These are phyloP conservation scores for Maniola jurtina DNA, from an alignment of 1,140 invertebrate genomes.

Conservation along the genomic window DNA sequence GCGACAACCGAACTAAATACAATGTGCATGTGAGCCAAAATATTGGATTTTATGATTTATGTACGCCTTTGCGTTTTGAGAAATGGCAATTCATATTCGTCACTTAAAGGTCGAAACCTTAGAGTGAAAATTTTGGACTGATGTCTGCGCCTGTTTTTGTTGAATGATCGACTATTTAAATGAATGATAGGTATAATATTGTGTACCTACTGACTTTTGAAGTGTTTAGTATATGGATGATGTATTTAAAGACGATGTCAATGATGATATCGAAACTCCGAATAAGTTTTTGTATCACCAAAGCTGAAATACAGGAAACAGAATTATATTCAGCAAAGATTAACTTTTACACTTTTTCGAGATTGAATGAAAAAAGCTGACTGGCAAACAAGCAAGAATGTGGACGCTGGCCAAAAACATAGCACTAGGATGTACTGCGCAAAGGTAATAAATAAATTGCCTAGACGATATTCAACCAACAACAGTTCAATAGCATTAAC, in stretches of 20 bases:
- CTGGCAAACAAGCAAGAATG: slow-evolving; percentile 21
- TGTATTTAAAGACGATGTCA: too few species aligned
- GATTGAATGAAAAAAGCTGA: slow-evolving; percentile 10
- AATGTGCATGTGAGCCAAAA: slow-evolving; percentile 43
- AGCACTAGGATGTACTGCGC: slow-evolving; percentile 7
- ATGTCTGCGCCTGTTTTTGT: background rate
- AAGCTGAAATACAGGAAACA: background rate
- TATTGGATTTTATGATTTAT: slow-evolving; percentile 28
- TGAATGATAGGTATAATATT: too few species aligned
- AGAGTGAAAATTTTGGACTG: background rate
- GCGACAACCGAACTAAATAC: slow-evolving; percentile 48
- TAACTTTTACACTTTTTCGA: background rate
- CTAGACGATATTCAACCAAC: slow-evolving; percentile 19
- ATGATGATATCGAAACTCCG: too few species aligned
- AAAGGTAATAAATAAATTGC: slow-evolving; percentile 23
- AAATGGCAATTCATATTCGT: background rate
- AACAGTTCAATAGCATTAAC: slow-evolving; percentile 33
- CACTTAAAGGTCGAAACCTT: background rate
- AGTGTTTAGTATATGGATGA: too few species aligned
- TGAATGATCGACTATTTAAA: background rate
- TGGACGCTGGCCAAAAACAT: slow-evolving; percentile 18
- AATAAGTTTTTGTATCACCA: too few species aligned
- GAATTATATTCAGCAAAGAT: background rate
- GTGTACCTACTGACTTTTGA: too few species aligned
- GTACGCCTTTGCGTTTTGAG: slow-evolving; percentile 11